Evolutionary conservation across 1,140 invertebrate genomes (phyloP), one percentile per base, ranked within the genome.

Genomic region (Caenorhabditis inopinata): DNA sequence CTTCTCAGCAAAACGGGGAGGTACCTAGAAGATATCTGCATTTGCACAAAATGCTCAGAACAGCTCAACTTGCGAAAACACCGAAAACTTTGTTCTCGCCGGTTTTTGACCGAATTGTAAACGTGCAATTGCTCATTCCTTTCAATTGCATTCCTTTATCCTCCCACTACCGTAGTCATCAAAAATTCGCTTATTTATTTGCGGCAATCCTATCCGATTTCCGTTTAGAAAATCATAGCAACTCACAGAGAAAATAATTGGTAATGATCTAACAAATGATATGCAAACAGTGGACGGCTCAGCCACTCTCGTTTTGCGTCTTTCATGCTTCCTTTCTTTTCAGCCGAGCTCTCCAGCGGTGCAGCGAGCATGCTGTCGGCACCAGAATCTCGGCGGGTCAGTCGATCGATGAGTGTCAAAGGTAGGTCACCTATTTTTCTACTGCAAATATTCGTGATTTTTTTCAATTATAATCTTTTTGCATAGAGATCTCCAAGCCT

Each of bases 91-190:
- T n/a, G n/a, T n/a, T n/a, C n/a, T n/a, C n/a, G n/a, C n/a, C n/a
- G n/a, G n/a, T n/a, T n/a, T n/a, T n/a, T n/a, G n/a, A n/a, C n/a
- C n/a, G n/a, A n/a, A n/a, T 7, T 68, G 58, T 38, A 38, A 25
- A 68, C 58, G 58, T n/a, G n/a, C n/a, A n/a, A n/a, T n/a, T 68
- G 58, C 29, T 58, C 51, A 32, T 16, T 32, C 51, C n/a, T n/a
- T n/a, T 51, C 18, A 51, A 48, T 48, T 25, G 29, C 25, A 32
- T 58, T 11, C 38, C n/a, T 68, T 32, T 21, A 35, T 35, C 58
- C 58, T 38, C 58, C 58, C 58, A 38, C 58, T 68, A 68, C 58
- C 58, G 58, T 68, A 68, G 58, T 68, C 32, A 68, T 68, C 27
- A 58, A 16, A 32, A 58, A 58, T 58, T 29, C 51, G 27, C 9